Conservation (phyloP, 2,888 invertebrate species). For the Nowickia ferox region DNA sequence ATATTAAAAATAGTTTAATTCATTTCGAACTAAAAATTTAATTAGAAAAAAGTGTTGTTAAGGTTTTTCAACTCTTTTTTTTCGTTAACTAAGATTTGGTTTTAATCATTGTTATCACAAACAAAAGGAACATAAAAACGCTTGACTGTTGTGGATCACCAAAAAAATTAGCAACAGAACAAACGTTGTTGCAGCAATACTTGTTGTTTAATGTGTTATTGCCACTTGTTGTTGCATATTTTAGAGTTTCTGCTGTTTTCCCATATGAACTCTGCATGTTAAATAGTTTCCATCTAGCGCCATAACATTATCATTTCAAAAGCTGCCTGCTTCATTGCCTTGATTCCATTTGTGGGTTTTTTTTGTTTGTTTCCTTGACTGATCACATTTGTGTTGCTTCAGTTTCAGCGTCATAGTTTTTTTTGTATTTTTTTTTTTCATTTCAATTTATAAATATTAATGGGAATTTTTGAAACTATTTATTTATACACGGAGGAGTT, state of each 20-base stretch:
- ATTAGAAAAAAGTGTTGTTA: too few species aligned
- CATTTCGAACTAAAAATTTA: too few species aligned
- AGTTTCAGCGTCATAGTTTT: not conserved
- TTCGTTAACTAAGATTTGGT: too few species aligned
- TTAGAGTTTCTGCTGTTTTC: not conserved
- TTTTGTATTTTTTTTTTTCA: not conserved
- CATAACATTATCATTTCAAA: slow-evolving; percentile 44
- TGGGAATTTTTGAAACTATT: slow-evolving; percentile 27
- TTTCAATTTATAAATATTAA: slow-evolving; percentile 62
- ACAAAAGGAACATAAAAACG: slow-evolving; percentile 2
- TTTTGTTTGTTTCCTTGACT: not conserved
- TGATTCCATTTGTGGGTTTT: not conserved
- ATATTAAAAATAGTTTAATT: too few species aligned
- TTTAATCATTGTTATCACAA: slow-evolving; percentile 29
- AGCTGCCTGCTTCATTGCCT: slow-evolving; percentile 2
- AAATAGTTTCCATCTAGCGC: slow-evolving; percentile 56
- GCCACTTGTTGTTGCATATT: slow-evolving; percentile 31
- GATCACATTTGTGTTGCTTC: not conserved
- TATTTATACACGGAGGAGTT: not conserved
- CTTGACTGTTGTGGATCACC: slow-evolving; percentile 6
- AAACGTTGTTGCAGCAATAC: slow-evolving; percentile 7
- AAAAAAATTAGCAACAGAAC: slow-evolving; percentile 15
- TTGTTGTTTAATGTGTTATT: slow-evolving; percentile 31
- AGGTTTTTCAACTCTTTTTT: too few species aligned
- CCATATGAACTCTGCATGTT: slow-evolving; percentile 52